Conservation (phyloP, 37 sponge, comb jelly and placozoan species). For the Cladorhizidae sp. region DNA sequence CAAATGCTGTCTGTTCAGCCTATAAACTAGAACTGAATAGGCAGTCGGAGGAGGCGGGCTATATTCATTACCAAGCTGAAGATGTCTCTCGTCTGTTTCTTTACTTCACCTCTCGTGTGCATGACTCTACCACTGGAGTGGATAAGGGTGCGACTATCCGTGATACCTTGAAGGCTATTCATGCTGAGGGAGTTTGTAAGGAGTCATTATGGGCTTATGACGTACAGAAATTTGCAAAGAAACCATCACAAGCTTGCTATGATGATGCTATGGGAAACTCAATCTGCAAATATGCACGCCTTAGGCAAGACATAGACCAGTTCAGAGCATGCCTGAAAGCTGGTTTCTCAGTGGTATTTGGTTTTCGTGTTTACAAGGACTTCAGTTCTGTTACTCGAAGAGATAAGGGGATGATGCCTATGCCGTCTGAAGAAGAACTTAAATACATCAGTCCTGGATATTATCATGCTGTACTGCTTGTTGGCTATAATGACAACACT, state of each 20-base stretch:
- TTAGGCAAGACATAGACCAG: conserved; percentile 9
- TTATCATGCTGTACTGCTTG: conserved; percentile 17
- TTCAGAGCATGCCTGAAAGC: background rate
- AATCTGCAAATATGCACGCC: conserved; percentile 11
- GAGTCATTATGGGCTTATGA: conserved; percentile 5
- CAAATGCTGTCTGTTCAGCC: conserved; percentile 22
- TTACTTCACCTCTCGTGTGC: conserved; percentile 11
- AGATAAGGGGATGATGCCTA: background rate
- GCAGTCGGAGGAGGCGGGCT: background rate
- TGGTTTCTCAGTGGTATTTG: background rate
- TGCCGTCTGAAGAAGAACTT: background rate
- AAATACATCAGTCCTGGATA: no score
- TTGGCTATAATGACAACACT: conserved; percentile 18
- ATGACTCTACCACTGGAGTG: background rate
- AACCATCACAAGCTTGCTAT: background rate
- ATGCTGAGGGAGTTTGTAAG: conserved; percentile 3
- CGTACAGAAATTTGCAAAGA: background rate
- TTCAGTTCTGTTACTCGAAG: background rate
- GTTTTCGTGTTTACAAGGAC: background rate
- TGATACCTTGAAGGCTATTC: conserved; percentile 15
- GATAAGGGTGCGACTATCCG: conserved; percentile 22
- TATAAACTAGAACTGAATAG: conserved; percentile 6
- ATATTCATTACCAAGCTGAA: no score
- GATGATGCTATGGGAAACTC: conserved; percentile 3
- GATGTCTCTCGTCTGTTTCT: conserved; percentile 27